A percentile compares a stretch with the other conserved stretches of the same genome.
phyloP scores from a whole-genome alignment of 1,140 invertebrate genomes.

The Carposina sasakii region DNA sequence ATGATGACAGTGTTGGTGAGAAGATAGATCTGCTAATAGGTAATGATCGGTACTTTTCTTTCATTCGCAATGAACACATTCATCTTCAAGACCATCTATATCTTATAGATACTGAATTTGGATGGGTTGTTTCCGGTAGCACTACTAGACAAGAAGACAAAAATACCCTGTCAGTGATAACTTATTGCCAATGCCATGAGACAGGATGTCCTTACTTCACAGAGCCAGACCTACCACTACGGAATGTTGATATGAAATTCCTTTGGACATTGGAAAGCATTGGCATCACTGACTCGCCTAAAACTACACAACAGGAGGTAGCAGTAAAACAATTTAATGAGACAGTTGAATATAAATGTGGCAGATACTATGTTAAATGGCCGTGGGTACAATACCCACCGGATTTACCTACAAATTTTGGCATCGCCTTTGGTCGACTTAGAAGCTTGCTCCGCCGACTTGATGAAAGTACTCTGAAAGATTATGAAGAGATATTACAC shows the following conservation, averaged over 20 bases:
- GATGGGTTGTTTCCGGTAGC: not conserved
- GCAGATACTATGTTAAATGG: not conserved
- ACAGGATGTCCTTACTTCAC: not conserved
- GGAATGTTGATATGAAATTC: not conserved
- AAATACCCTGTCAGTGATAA: not conserved
- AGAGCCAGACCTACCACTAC: not conserved
- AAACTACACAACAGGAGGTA: not conserved
- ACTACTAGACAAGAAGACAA: not conserved
- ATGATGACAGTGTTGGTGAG: not conserved
- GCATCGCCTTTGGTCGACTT: not conserved
- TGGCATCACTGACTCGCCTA: not conserved
- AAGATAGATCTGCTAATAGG: not conserved
- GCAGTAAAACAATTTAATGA: not conserved
- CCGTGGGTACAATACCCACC: not conserved
- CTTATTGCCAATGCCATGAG: not conserved
- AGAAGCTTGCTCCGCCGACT: not conserved
- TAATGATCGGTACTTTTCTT: constrained; percentile 1
- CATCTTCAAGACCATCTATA: not conserved
- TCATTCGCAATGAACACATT: not conserved
- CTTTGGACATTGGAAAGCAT: not conserved
- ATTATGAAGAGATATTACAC: not conserved
- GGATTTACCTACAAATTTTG: not conserved
- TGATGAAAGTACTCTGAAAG: not conserved
- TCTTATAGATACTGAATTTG: not conserved
- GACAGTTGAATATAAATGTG: not conserved